Evolutionary conservation across 92 coral and sea anemone genomes (phyloP).

Genomic region (Hydrozoanthus gracilis): DNA sequence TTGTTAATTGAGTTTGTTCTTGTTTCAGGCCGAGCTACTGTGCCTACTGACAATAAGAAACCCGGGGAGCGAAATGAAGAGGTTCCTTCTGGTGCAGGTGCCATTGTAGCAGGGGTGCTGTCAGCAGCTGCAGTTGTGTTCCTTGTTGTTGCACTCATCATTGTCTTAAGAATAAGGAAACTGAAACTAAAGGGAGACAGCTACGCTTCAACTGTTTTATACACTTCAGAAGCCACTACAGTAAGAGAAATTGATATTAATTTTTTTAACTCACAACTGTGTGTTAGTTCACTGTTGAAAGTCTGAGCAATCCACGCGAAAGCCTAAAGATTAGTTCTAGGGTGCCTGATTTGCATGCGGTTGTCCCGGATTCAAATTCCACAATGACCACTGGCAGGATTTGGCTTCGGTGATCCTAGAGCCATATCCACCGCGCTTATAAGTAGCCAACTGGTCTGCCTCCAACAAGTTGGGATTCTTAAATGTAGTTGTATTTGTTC

Average conservation of each 20-base stretch:
- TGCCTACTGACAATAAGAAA: neutral
- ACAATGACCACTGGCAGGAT: too few relatives aligned
- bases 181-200: constrained; percentile 8
- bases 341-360: too few relatives aligned
- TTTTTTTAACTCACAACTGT: neutral
- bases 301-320: too few relatives aligned
- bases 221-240: constrained; percentile 11
- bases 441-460: too few relatives aligned
- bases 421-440: too few relatives aligned
- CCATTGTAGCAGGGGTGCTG: constrained; percentile 63
- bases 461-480: too few relatives aligned
- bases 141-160: constrained; percentile 34
- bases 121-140: constrained; percentile 62
- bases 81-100: constrained; percentile 32
- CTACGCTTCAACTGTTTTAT: constrained; percentile 20
- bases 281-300: too few relatives aligned
- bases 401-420: too few relatives aligned
- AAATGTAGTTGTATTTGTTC: too few relatives aligned
- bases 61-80: constrained; percentile 20
- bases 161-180: neutral
- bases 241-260: neutral
- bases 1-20: neutral
- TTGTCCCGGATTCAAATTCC: too few relatives aligned
- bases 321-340: too few relatives aligned
- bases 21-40: constrained; percentile 2